Evolutionary conservation across 1,140 invertebrate species (phyloP), one percentile per base, ranked within the genome.

Genomic region (Pachypeltis micranthus): DNA sequence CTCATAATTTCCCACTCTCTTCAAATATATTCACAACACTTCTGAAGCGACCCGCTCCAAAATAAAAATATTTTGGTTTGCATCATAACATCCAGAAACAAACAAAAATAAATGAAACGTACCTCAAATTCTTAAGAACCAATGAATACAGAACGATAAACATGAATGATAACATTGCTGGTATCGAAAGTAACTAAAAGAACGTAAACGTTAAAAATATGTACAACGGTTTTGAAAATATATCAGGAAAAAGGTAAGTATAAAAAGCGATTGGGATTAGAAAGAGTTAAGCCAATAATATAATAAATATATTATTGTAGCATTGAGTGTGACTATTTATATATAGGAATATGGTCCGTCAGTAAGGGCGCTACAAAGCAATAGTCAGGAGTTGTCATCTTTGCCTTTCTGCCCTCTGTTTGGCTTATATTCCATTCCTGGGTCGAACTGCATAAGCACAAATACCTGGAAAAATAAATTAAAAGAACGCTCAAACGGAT

Each of bases 341-440:
- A 84, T 84, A 72, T 84, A 84, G 66, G 85, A 87, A 74, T 87
- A 88, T 69, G 85, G 85, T 78, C 86, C 86, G 80, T 96, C 91
- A 71, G 91, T 96, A 82, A 95, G 90, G 86, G 91, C 91, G 88
- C 91, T 94, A 92, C 92, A 94, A 80, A 95, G 87, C 85, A 95
- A 88, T 84, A 94, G 91, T 94, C 91, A 94, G 85, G 91, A 94
- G 78, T 91, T 91, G 77, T 93, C 90, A 76, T 93, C 90, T 74
- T 92, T 92, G 73, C 82, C 74, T 65, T 76, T 70, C 39, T 74
- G 71, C 44, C 72, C 66, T 72, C 88, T 80, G 71, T 84, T 86
- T 71, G 91, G 89, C 72, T 91, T 91, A 79, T 95, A 96, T 76
- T 95, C 93, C 70, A 95, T 80, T 72, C 92, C 92, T 61, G 92